Evolutionary conservation across 2,888 invertebrate genomes (phyloP), one percentile per base, ranked within the genome.

Genomic region (Pegoplata infirma): DNA sequence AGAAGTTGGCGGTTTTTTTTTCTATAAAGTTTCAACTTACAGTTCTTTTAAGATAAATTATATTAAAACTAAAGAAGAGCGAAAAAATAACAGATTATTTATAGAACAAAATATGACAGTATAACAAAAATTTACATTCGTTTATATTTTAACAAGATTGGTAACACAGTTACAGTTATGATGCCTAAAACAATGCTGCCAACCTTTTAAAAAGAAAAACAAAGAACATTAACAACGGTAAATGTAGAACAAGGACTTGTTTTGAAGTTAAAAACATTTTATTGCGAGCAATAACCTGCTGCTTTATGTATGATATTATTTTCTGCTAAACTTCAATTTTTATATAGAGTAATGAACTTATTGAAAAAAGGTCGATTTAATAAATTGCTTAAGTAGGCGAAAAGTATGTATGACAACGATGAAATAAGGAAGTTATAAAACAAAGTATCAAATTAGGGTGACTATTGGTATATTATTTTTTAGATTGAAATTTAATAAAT

Each of bases 341-440:
- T 46, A 14, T 59, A 25, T 59, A 25, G 72, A 67, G 53, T 61
- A 77, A 72, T 72, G 72, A 77, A 77, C 72, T 72, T 67, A 59
- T 47, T 47, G 4, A 67, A 58, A 19, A 76, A 56, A 68, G 56
- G 63, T 68, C 56, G 53, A 46, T 64, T 59, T 51, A 59, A 49
- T 56, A 53, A 72, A 68, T 36, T 73, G 73, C 49, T 73, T 51
- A 28, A 5, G 56, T 53, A 36, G 49, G 51, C 61, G 19, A 40
- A 47, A 64, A 76, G 23, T 56, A 53, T 56, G 36, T 55, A 40
- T 53, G 58, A 59, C 14, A 53, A 19, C 28, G 16, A 53, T 19
- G 10, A 56, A 56, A 49, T 49, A 47, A 58, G 21, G 55, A 51
- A 76, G 63, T 66, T 46, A 7, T 17, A 12, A 36, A 36, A 21